Conservation (phyloP, 2,113 vertebrate genomes). For the Callocephalon fimbriatum region DNA sequence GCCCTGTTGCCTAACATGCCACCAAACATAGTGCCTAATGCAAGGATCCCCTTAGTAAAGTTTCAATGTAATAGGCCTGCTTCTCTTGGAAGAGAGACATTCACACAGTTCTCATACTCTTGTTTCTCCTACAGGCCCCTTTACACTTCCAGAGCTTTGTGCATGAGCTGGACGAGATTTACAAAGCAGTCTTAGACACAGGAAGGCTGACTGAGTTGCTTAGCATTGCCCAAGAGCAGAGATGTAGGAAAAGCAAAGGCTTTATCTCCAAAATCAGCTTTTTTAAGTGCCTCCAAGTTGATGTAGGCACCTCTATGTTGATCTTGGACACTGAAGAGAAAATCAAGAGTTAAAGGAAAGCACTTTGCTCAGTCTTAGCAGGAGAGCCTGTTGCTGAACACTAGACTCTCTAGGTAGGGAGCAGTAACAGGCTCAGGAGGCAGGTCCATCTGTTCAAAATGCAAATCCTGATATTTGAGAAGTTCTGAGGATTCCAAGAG, state of each 20-base stretch:
- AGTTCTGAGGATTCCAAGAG: not conserved
- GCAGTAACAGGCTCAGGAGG: not conserved
- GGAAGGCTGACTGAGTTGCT: not conserved
- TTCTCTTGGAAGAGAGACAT: not conserved
- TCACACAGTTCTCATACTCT: not conserved
- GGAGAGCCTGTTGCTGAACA: not conserved
- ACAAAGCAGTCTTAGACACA: not conserved
- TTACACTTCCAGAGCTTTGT: not conserved
- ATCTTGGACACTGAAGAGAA: not conserved
- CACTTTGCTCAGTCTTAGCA: not conserved
- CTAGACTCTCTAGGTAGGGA: not conserved
- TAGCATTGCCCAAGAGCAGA: not conserved
- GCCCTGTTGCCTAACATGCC: not conserved
- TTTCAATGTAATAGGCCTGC: rapidly evolving
- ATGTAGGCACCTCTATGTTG: not conserved
- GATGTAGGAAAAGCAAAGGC: not conserved
- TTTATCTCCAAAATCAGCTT: not conserved
- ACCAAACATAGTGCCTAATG: not conserved
- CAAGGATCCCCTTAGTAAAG: not conserved
- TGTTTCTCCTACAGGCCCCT: not conserved
- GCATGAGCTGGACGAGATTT: not conserved
- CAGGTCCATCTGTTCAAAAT: not conserved
- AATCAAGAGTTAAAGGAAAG: not conserved
- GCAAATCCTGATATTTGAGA: not conserved
- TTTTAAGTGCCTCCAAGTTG: not conserved